These are phyloP conservation scores for Rhegmatorhina hoffmannsi DNA, from an alignment of 2,113 vertebrate genomes.

Conservation along the genomic window DNA sequence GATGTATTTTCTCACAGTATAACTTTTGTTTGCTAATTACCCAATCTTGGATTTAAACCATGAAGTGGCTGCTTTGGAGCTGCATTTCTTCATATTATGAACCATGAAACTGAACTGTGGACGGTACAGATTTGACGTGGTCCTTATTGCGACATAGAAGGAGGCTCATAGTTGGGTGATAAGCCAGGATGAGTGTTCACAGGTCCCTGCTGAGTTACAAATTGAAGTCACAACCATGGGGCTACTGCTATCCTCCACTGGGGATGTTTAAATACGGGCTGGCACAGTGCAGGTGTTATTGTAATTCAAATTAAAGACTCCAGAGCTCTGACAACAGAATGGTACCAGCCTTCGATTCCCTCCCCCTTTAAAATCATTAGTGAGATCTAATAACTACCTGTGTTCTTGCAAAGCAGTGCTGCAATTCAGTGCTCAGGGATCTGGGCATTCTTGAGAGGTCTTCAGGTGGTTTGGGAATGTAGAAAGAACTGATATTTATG, in stretches of 20 bases:
- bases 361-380: neutral
- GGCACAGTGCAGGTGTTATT: neutral
- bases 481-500: neutral
- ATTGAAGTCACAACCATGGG: neutral
- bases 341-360: neutral
- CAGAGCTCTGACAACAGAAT: neutral
- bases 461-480: neutral
- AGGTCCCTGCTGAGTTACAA: neutral
- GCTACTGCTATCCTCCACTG: neutral
- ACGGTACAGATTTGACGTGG: neutral
- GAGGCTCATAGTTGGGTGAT: neutral
- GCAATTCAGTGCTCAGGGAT: neutral
- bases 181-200: neutral
- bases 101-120: neutral
- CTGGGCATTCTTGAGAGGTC: neutral
- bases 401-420: neutral
- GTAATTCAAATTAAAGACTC: slow-evolving; percentile 15
- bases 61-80: neutral
- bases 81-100: neutral
- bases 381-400: neutral
- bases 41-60: slow-evolving; percentile 12
- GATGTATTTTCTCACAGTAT: slow-evolving; percentile 44
- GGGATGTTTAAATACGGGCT: neutral
- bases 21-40: slow-evolving; percentile 48
- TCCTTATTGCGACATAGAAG: neutral